A percentile compares a stretch with the other conserved stretches of the same genome.
These are phyloP conservation scores for Diplodus puntazzo DNA, from an alignment of 2,797 vertebrate species.

Conservation along the genomic window DNA sequence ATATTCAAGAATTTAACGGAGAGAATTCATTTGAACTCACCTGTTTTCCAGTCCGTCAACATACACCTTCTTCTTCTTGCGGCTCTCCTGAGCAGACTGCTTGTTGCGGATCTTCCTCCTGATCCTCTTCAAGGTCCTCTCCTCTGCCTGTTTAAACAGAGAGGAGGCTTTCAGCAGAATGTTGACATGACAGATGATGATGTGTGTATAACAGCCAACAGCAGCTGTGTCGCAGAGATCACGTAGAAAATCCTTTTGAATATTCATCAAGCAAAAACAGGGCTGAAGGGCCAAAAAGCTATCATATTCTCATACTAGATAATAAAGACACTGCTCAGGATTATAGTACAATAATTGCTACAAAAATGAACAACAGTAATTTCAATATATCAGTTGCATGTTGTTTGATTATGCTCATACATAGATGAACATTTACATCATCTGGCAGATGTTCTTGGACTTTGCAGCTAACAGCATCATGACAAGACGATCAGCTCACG, in stretches of 20 bases:
- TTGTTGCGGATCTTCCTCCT: conserved; percentile 94
- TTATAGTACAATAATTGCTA: not conserved
- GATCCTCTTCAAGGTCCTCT: conserved; percentile 88
- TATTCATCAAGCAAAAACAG: not conserved
- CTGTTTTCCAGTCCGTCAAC: conserved; percentile 92
- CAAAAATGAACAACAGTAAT: conserved; percentile 11
- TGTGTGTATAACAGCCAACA: not conserved
- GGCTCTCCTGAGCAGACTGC: conserved; percentile 92
- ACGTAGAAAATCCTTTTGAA: not conserved
- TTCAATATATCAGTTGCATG: not conserved
- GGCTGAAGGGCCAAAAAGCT: not conserved
- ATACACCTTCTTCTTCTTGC: conserved; percentile 92
- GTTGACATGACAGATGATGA: conserved; percentile 18
- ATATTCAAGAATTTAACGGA: not conserved
- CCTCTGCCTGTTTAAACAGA: conserved; percentile 86
- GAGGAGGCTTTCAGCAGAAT: conserved; percentile 32
- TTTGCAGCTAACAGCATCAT: not conserved
- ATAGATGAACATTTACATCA: conserved; percentile 1
- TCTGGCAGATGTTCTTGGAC: conserved; percentile 2
- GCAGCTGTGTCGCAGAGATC: conserved; percentile 5
- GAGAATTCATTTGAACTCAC: conserved; percentile 66
- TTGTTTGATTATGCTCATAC: not conserved
- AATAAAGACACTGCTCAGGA: not conserved
- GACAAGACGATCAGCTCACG: not conserved
- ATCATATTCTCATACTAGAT: not conserved